A percentile compares a stretch with the other conserved stretches of the same genome.
Conservation (phyloP, 2,888 invertebrate genomes). For the Cosmia trapezina region DNA sequence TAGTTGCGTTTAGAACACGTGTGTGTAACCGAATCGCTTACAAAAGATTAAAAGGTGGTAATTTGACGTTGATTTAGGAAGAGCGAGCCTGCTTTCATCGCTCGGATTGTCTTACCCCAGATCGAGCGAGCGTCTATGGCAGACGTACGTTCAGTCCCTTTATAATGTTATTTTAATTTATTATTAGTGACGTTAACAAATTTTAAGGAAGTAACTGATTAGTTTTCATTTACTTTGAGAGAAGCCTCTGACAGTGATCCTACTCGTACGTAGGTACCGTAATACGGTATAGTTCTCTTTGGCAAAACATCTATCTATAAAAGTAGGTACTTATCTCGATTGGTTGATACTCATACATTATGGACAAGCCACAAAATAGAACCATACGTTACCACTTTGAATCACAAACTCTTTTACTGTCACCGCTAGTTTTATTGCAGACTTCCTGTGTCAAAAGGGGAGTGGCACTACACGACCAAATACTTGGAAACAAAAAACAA, state of each 20-base stretch:
- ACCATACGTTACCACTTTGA: constrained; percentile 25
- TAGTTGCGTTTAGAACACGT: constrained; percentile 81
- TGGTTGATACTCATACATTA: not conserved
- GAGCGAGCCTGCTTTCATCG: constrained; percentile 82
- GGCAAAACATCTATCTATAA: not conserved
- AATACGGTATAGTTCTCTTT: not conserved
- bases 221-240: constrained; percentile 59
- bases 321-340: not conserved
- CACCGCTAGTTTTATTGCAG: constrained; percentile 45
- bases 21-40: constrained; percentile 88
- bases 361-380: not conserved
- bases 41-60: constrained; percentile 90
- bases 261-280: not conserved
- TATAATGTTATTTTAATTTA: constrained; percentile 80
- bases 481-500: constrained; percentile 36
- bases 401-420: constrained; percentile 27
- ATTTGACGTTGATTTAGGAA: constrained; percentile 90
- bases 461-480: constrained; percentile 42
- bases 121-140: constrained; percentile 74
- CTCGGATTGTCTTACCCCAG: constrained; percentile 84
- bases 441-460: constrained; percentile 48
- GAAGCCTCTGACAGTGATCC: constrained; percentile 47
- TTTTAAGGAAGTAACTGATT: constrained; percentile 66
- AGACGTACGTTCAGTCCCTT: constrained; percentile 66
- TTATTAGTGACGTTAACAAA: constrained; percentile 78